Evolutionary conservation across 2,888 invertebrate species (phyloP), one percentile per base, ranked within the genome.

Genomic region (Ariolimax columbianus): DNA sequence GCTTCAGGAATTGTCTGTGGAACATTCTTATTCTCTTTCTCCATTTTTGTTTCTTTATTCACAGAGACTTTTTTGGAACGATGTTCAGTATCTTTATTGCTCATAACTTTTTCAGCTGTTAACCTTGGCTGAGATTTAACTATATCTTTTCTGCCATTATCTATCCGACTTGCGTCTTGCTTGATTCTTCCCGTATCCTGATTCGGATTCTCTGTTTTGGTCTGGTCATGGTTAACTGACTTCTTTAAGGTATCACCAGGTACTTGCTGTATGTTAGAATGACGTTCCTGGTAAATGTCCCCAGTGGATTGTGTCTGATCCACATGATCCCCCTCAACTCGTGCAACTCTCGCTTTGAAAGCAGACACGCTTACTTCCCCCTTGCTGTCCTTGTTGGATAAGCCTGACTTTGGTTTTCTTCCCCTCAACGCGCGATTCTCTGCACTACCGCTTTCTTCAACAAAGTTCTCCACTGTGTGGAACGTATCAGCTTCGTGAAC

Each of bases 401-500:
- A 23, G 3, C 23, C 33, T 19, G 36, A 26, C 33, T 75, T 75
- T 3, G 75, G 19, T 14, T 51, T 51, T 30, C 17, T 14, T 47
- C 33, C 33, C 23, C 33, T 19, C 1, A 51, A 30, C 14, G 19
- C 33, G 19, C 51, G 30, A 14, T 75, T 75, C 17, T 47, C 30
- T 6, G 4, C 33, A 14, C 19, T 1, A 6, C 19, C 4, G 23
- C 19, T 75, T 33, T 82, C 63, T 33, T 82, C 82, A 11, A 82
- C 40, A 17, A 72, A 63, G 23, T 82, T 82, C 38, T 82, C 82
- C 0, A 82, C 51, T 0, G 82, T 75, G 43, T 59, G 59, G 30
- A 82, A 82, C 2, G 82, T 75, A 9, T 43, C 51, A 0, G n/a
- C 23, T 23, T 82, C 66, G 23, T 59, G 63, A 30, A 73, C 30